phyloP scores from a whole-genome alignment of 2,113 vertebrate genomes.

The Fulmarus glacialis region DNA sequence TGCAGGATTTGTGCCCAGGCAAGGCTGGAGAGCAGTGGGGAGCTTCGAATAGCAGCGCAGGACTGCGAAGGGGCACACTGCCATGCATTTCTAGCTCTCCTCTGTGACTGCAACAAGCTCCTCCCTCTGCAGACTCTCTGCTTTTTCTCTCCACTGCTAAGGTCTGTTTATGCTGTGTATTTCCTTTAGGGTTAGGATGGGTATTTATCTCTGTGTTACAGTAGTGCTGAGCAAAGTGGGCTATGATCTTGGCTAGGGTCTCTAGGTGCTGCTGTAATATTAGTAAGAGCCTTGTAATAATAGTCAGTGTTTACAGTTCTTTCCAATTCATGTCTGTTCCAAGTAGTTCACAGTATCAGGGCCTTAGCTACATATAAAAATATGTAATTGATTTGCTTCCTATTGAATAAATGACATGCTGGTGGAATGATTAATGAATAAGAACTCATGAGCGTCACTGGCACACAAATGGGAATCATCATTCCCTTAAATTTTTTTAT shows the following conservation, averaged over 20 bases:
- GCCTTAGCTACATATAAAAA: not conserved
- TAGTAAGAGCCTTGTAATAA: not conserved
- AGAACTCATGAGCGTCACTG: not conserved
- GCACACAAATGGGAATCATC: slow-evolving; percentile 30
- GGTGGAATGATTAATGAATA: slow-evolving; percentile 30
- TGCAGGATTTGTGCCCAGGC: not conserved
- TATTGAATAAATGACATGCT: slow-evolving; percentile 11
- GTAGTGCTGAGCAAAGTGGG: not conserved
- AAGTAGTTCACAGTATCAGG: not conserved
- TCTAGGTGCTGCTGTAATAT: not conserved
- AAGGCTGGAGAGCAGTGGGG: not conserved
- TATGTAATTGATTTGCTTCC: slow-evolving; percentile 44
- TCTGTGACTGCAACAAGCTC: not conserved
- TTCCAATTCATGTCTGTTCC: not conserved
- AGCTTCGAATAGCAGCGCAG: not conserved
- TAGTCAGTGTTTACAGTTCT: not conserved
- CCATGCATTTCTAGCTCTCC: rapidly evolving
- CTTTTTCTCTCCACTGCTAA: not conserved
- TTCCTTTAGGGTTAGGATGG: not conserved
- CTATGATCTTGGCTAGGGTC: not conserved
- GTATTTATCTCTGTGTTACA: not conserved
- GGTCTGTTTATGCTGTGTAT: not conserved
- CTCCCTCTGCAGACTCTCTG: not conserved
- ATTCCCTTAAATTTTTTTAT: slow-evolving; percentile 10
- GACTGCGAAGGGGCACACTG: not conserved